Evolutionary conservation across 2,888 invertebrate genomes (phyloP), one percentile per base, ranked within the genome.

Genomic region (Eupithecia tripunctaria): DNA sequence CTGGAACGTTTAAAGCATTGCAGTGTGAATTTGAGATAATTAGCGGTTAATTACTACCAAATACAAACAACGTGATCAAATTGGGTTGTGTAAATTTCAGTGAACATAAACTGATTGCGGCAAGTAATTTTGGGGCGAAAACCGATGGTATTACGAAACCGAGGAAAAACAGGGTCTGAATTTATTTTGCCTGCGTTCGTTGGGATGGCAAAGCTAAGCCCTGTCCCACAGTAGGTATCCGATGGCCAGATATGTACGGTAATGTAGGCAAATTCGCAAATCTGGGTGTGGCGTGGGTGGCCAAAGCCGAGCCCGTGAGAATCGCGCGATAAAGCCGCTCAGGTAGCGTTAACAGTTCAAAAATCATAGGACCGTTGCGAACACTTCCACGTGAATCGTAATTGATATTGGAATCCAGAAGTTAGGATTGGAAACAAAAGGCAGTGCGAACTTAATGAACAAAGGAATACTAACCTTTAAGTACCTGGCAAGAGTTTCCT

Each of bases 181-280:
- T 56, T 56, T 56, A 56, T 56, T 56, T 56, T 56, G 56, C 56
- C 70, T 75, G 69, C 67, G 69, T 56, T 56, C 56, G 25, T 56
- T 25, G 25, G 56, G 21, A 14, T 56, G 56, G 56, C 56, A 14
- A 25, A 25, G 12, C 21, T 25, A 56, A 56, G 56, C 25, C 14
- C 14, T 56, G 56, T 56, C 56, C 25, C 56, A 67, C 62, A 32
- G 29, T n/a, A n/a, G n/a, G n/a, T 32, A 56, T 56, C 25, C 41
- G 18, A 65, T 47, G 64, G 38, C 64, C 25, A 64, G 64, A 64
- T 63, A 63, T 64, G 25, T 41, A 7, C 27, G 81, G 79, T 85
- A 84, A 85, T 85, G 78, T 82, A 82, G 77, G 83, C 81, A 82
- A 83, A 87, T 86, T 85, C 81, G 77, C 82, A 85, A 87, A 88